Percentiles rank a stretch among this genome's conserved stretches.
Evolutionary conservation across 1,140 invertebrate species (phyloP).

Genomic region (Elysia chlorotica): DNA sequence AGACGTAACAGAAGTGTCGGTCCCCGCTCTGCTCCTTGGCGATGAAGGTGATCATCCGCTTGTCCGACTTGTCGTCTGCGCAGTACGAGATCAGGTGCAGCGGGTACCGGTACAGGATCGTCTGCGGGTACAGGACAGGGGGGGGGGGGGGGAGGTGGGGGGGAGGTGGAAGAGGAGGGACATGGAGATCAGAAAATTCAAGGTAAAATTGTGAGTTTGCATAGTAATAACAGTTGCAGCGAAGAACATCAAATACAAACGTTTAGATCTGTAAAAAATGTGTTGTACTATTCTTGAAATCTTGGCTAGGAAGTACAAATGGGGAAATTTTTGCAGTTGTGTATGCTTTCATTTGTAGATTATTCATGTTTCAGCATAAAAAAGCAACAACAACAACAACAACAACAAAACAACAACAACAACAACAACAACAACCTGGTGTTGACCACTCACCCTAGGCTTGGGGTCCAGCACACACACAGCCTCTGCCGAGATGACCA

Average conservation of each 20-base stretch:
- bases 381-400: too few species aligned
- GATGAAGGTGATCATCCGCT: constrained; percentile 96
- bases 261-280: too few species aligned
- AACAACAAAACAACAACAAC: too few species aligned
- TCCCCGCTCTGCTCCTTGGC: constrained; percentile 85
- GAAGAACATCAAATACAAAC: too few species aligned
- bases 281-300: too few species aligned
- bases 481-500: constrained; percentile 93
- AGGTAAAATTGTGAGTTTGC: too few species aligned
- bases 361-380: too few species aligned
- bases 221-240: background rate
- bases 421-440: too few species aligned
- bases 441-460: constrained; percentile 68
- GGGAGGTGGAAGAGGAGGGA: background rate
- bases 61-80: constrained; percentile 96
- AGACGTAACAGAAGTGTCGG: constrained; percentile 93
- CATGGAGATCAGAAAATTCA: background rate
- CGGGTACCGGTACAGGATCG: constrained; percentile 91
- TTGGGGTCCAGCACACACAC: constrained; percentile 88
- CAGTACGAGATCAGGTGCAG: constrained; percentile 98
- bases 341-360: too few species aligned
- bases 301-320: too few species aligned
- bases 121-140: constrained; percentile 53
- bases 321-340: too few species aligned
- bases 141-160: background rate